These are phyloP conservation scores for Scatophagus argus DNA, from an alignment of 2,113 vertebrate genomes.

Conservation along the genomic window DNA sequence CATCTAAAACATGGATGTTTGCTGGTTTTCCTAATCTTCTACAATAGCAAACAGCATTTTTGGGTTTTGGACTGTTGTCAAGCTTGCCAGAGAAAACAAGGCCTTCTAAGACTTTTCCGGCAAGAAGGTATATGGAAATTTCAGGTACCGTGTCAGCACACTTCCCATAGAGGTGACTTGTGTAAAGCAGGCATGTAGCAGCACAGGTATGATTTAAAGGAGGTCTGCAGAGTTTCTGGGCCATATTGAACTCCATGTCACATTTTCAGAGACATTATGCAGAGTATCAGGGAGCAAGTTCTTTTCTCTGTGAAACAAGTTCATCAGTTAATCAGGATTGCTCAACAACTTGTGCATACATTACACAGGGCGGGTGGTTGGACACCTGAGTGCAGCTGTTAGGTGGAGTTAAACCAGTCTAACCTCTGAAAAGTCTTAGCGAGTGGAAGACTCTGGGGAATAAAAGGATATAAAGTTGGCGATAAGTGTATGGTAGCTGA, in stretches of 20 bases:
- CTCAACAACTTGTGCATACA: not conserved
- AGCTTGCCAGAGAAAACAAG: too few relatives aligned
- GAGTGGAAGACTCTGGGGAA: not conserved
- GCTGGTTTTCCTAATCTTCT: not conserved
- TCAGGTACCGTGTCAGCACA: not conserved
- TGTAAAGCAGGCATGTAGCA: not conserved
- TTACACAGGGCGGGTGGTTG: not conserved
- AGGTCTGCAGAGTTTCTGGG: not conserved
- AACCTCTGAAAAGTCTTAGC: constrained; percentile 12
- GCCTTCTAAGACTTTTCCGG: not conserved
- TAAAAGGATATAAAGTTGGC: not conserved
- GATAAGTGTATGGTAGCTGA: not conserved
- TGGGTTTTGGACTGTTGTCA: not conserved
- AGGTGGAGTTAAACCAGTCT: not conserved
- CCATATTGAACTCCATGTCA: constrained; percentile 8
- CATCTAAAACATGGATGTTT: not conserved
- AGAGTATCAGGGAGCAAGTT: not conserved
- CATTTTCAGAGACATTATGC: constrained; percentile 15
- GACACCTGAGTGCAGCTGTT: not conserved
- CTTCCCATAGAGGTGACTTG: not conserved
- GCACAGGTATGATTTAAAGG: not conserved
- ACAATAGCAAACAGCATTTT: not conserved
- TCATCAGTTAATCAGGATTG: not conserved
- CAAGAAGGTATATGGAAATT: not conserved
- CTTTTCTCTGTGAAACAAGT: not conserved